phyloP scores from a whole-genome alignment of 2,797 vertebrate genomes.

The Urosaurus nigricauda region DNA sequence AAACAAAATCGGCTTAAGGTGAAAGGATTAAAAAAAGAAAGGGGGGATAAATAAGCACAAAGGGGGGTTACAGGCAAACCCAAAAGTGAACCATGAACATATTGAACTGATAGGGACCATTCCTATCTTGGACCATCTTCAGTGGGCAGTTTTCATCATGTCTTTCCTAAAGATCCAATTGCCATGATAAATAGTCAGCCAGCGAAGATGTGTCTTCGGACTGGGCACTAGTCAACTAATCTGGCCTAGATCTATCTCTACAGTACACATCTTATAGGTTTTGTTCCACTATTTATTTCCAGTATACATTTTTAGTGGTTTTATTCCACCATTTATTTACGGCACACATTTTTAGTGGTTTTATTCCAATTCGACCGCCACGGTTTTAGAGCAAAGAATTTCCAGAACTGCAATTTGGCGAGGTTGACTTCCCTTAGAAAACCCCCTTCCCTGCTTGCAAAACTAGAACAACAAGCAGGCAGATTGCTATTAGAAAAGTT shows the following conservation, averaged over 20 bases:
- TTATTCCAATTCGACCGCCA: background rate
- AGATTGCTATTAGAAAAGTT: no score
- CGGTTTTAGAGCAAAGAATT: background rate
- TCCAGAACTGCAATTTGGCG: background rate
- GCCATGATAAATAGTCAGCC: background rate
- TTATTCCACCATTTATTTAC: no score
- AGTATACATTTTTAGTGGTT: no score
- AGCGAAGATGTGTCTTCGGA: background rate
- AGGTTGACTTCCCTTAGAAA: background rate
- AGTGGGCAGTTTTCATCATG: background rate
- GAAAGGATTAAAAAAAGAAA: background rate
- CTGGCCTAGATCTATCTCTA: no score
- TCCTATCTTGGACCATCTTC: constrained; percentile 39
- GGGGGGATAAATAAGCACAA: constrained; percentile 31
- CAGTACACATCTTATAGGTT: no score
- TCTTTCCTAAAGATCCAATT: background rate
- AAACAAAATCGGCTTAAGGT: constrained; percentile 53
- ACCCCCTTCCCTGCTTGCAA: background rate
- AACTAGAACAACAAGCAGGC: background rate
- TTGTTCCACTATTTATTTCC: no score
- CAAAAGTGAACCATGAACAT: background rate
- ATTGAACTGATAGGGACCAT: background rate
- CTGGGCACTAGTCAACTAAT: background rate
- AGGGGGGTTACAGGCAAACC: constrained; percentile 35
- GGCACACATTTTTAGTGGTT: background rate